Base-by-base conservation (phyloP, 2,888 invertebrate genomes). In the Acheta domesticus region DNA sequence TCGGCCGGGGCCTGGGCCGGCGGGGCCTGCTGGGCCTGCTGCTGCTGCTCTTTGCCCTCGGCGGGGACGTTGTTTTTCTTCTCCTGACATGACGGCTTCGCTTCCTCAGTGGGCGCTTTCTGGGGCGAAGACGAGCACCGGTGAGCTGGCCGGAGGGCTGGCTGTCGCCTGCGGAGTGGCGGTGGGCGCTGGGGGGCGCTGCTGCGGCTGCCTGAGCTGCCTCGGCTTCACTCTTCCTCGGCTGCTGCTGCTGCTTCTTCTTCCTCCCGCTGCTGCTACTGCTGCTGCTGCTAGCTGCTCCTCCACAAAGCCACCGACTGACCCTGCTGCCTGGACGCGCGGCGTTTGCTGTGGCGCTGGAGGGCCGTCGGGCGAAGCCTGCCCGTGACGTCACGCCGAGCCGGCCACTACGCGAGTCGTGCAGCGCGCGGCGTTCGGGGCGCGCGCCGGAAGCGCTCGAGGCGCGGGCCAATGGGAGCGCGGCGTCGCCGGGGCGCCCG, bases 51-150 rank as follows among this genome's bases (percentile, higher is more conserved):
- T 84, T 88, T 88, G 84, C 86, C 86, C 83, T 88, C 88, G 83
- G 89, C 89, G 81, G 91, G 91, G 83, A 90, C 90, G 87, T 91
- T 92, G 87, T 92, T 93, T n/a, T 86, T 91, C 92, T 90, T 94
- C 94, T 84, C 93, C 92, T 85, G 94, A 92, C 94, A 94, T 94
- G 62, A 4, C 62, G 62, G n/a, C 62, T 62, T 16, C 62, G 11
- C 62, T 62, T n/a, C 3, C 62, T 62, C 62, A 62, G 16, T 62
- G 16, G 36, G 36, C 36, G 36, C 36, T 36, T 36, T 36, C 36
- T 36, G 1, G 36, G 36, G 36, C 36, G 36, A 36, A 36, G 36
- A 36, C 5, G 36, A 5, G 36, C 36, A 36, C 36, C 36, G 36
- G 36, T 8, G 36, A 8, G 36, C 36, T 36, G 36, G 36, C 36